A percentile compares a stretch with the other conserved stretches of the same genome.
These are phyloP conservation scores for Typhlichthys subterraneus DNA, from an alignment of 2,797 vertebrate species.

Conservation along the genomic window DNA sequence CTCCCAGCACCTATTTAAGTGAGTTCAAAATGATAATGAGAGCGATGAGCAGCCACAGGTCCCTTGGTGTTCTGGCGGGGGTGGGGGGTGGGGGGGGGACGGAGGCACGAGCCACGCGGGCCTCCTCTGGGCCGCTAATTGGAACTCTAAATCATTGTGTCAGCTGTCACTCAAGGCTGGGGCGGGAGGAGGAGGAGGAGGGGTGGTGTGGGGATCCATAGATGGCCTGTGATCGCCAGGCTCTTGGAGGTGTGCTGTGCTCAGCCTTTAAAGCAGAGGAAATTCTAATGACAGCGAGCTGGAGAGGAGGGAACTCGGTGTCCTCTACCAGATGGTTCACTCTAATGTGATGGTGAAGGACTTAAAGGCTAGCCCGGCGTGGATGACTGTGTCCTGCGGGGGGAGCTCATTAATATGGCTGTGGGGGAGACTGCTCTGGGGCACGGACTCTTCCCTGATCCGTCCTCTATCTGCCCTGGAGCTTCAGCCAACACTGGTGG, in stretches of 20 bases:
- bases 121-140: constrained; percentile 78
- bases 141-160: constrained; percentile 84
- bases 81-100: constrained; percentile 25
- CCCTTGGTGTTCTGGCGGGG: constrained; percentile 72
- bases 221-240: constrained; percentile 62
- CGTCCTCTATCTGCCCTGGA: constrained; percentile 3
- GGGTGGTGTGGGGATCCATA: constrained; percentile 48
- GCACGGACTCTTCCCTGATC: constrained; percentile 14
- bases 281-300: constrained; percentile 62
- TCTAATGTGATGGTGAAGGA: constrained; percentile 46
- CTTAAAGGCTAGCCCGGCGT: constrained; percentile 37
- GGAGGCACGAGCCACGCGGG: constrained; percentile 59
- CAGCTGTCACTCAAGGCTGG: constrained; percentile 74
- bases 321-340: constrained; percentile 60
- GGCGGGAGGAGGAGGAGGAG: neutral
- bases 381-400: constrained; percentile 35
- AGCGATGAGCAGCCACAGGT: constrained; percentile 73
- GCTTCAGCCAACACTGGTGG: constrained; percentile 13
- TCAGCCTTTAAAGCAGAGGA: constrained; percentile 66
- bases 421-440: constrained; percentile 20
- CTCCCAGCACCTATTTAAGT: constrained; percentile 80
- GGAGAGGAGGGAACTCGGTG: constrained; percentile 47
- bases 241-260: constrained; percentile 45
- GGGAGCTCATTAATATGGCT: constrained; percentile 58
- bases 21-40: constrained; percentile 92